Evolutionary conservation across 2,113 vertebrate genomes (phyloP).

Genomic region (Mirza zaza): DNA sequence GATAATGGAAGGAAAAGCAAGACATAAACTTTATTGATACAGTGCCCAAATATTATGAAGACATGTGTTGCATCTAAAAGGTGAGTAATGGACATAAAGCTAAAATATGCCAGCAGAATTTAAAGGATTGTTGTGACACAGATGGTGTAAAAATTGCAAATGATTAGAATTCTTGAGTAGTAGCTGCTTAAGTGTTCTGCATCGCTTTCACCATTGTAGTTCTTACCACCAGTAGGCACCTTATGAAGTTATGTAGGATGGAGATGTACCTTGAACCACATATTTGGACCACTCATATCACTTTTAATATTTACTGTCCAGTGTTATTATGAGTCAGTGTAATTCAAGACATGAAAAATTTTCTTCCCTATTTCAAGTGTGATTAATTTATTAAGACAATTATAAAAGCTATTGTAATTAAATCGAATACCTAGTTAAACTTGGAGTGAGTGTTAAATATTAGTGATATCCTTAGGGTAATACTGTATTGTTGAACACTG

Average conservation of each 20-base stretch:
- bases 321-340: constrained; percentile 19
- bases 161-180: not conserved
- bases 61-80: not conserved
- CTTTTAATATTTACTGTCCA: not conserved
- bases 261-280: not conserved
- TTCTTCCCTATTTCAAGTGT: constrained; percentile 53
- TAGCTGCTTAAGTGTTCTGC: not conserved
- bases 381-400: constrained; percentile 73
- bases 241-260: not conserved
- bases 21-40: constrained; percentile 5
- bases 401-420: constrained; percentile 73
- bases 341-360: not conserved
- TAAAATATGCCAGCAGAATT: not conserved
- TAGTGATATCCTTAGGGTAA: constrained; percentile 46
- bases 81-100: not conserved
- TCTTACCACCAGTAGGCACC: not conserved
- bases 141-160: not conserved
- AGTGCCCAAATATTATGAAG: not conserved
- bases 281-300: not conserved
- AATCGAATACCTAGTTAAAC: constrained; percentile 63
- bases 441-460: constrained; percentile 60
- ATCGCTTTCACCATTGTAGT: not conserved
- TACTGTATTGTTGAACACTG: not conserved
- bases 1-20: not conserved
- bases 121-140: not conserved